phyloP scores from a whole-genome alignment of 2,888 invertebrate genomes.

The Masnerella sp. region DNA sequence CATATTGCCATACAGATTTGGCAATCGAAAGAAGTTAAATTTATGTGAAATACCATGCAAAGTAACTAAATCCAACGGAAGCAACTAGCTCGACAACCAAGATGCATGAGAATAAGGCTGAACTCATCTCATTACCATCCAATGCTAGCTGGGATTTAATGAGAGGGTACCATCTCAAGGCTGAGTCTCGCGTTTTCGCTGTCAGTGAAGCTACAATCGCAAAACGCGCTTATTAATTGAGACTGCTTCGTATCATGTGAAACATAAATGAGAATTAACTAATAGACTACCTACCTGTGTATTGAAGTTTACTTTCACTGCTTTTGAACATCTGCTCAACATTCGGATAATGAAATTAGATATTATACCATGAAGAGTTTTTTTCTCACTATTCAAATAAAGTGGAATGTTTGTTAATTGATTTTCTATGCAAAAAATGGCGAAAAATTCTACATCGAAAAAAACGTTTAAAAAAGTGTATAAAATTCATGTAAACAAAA shows the following conservation, averaged over 20 bases:
- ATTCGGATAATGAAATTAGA: constrained; percentile 23
- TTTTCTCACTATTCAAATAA: too few relatives aligned
- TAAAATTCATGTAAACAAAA: too few relatives aligned
- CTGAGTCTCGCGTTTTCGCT: constrained; percentile 40
- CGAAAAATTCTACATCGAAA: too few relatives aligned
- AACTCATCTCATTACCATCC: constrained; percentile 44
- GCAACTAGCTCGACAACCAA: not conserved
- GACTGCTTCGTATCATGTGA: constrained; percentile 12
- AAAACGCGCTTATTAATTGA: constrained; percentile 38
- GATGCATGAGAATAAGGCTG: constrained; percentile 39
- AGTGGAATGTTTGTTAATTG: too few relatives aligned
- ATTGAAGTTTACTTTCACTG: constrained; percentile 37
- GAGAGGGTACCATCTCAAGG: constrained; percentile 48
- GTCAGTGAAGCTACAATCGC: constrained; percentile 14
- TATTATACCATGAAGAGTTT: too few relatives aligned
- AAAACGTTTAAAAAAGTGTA: too few relatives aligned
- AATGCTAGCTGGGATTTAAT: constrained; percentile 40
- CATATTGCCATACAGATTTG: too few relatives aligned
- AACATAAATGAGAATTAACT: constrained; percentile 27
- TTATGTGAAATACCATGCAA: too few relatives aligned
- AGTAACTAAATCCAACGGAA: too few relatives aligned
- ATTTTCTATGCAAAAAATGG: too few relatives aligned
- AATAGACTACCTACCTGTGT: constrained; percentile 9
- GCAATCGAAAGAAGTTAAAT: too few relatives aligned
- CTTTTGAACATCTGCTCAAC: constrained; percentile 25